These are phyloP conservation scores for Carettochelys insculpta DNA, from an alignment of 2,113 vertebrate genomes.

Conservation along the genomic window DNA sequence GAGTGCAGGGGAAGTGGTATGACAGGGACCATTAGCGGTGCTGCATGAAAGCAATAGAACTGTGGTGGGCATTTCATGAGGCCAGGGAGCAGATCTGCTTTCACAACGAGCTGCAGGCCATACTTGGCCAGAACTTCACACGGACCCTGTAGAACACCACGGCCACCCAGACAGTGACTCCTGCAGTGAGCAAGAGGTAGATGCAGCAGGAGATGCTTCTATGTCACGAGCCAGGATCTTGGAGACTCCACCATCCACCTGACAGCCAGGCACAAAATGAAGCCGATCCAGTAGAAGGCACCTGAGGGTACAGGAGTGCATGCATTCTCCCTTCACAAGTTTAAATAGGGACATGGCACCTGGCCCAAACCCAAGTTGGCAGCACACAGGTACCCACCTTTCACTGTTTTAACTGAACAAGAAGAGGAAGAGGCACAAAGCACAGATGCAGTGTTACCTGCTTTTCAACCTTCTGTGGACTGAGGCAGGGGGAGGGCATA, in stretches of 20 bases:
- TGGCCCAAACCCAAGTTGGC: neutral
- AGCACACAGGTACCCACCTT: neutral
- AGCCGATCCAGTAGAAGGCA: neutral
- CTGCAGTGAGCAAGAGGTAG: neutral
- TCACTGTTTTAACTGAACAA: neutral
- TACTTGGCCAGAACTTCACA: neutral
- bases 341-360: neutral
- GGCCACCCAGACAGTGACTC: neutral
- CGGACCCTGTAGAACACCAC: neutral
- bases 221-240: neutral
- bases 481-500: neutral
- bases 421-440: neutral
- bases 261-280: neutral
- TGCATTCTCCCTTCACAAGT: neutral
- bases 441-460: neutral
- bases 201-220: neutral
- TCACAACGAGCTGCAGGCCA: neutral
- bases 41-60: too few species aligned
- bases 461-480: neutral
- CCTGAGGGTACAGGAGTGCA: neutral
- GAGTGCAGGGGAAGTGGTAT: too few species aligned
- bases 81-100: neutral
- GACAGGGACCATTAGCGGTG: too few species aligned
- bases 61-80: too few species aligned
- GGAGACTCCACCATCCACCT: neutral